Evolutionary conservation across 2,113 vertebrate species (phyloP).

Genomic region (Tachuris rubrigastra): DNA sequence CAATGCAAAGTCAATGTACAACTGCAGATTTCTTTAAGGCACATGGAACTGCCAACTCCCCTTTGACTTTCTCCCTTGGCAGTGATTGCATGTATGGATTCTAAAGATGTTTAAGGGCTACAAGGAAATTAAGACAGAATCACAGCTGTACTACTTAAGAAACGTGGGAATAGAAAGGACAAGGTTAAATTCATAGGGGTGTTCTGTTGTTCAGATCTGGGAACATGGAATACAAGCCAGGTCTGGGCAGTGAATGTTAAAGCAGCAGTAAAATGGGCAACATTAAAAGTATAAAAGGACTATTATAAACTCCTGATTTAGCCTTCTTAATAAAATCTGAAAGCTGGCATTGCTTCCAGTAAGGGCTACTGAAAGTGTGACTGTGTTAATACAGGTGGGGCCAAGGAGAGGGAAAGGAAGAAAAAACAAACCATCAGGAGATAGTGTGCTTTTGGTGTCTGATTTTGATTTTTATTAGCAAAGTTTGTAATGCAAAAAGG

Average conservation of each 20-base stretch:
- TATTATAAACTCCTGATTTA: constrained; percentile 65
- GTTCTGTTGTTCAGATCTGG: constrained; percentile 61
- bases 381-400: constrained; percentile 46
- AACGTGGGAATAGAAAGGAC: constrained; percentile 46
- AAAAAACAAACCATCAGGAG: constrained; percentile 31
- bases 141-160: constrained; percentile 33
- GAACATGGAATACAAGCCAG: constrained; percentile 58
- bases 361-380: constrained; percentile 53
- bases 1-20: not conserved
- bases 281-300: constrained; percentile 68
- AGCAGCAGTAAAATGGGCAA: constrained; percentile 61
- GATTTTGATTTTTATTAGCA: constrained; percentile 12
- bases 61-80: not conserved
- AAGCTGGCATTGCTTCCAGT: constrained; percentile 50
- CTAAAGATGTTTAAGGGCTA: not conserved
- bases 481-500: not conserved
- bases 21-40: not conserved
- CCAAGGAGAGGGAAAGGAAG: constrained; percentile 1
- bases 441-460: constrained; percentile 13
- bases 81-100: not conserved
- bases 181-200: constrained; percentile 57
- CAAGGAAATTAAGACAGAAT: constrained; percentile 46
- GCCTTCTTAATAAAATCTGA: constrained; percentile 59
- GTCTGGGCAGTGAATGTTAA: constrained; percentile 63
- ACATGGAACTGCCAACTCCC: not conserved